Evolutionary conservation across 2,888 invertebrate genomes (phyloP).

Genomic region (Phymatocera aterrima): DNA sequence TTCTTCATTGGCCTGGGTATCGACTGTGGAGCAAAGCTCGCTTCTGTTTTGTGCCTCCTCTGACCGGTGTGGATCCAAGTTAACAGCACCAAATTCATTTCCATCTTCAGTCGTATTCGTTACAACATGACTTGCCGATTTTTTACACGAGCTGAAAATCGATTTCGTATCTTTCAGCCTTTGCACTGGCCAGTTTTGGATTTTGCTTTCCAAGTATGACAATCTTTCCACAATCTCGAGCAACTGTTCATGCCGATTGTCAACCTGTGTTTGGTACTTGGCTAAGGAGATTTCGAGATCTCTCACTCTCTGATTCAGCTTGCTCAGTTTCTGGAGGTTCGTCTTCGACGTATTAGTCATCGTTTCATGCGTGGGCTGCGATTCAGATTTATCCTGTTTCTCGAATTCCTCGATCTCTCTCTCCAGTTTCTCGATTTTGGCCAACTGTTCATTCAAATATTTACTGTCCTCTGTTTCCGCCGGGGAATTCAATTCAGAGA

Average conservation of each 20-base stretch:
- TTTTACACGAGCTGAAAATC: background rate
- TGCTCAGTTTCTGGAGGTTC: background rate
- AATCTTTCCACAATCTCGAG: conserved; percentile 53
- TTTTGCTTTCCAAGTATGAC: background rate
- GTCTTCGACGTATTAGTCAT: background rate
- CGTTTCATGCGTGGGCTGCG: background rate
- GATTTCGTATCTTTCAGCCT: background rate
- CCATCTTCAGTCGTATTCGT: background rate
- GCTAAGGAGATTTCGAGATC: conserved; percentile 57
- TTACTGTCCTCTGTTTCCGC: background rate
- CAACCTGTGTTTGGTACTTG: conserved; percentile 55
- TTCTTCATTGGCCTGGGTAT: background rate
- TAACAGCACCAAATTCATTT: background rate
- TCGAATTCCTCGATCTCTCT: conserved; percentile 54
- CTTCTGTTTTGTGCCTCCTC: background rate
- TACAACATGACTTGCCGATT: background rate
- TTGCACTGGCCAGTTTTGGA: background rate
- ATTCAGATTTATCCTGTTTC: conserved; percentile 16
- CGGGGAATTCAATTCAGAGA: conserved; percentile 39
- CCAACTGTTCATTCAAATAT: conserved; percentile 55
- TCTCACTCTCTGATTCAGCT: conserved; percentile 57
- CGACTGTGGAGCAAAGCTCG: background rate
- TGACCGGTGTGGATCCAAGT: background rate
- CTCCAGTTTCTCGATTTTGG: conserved; percentile 59
- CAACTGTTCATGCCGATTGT: conserved; percentile 55